Evolutionary conservation across 2,888 invertebrate species (phyloP).

Genomic region (Patella pellucida): DNA sequence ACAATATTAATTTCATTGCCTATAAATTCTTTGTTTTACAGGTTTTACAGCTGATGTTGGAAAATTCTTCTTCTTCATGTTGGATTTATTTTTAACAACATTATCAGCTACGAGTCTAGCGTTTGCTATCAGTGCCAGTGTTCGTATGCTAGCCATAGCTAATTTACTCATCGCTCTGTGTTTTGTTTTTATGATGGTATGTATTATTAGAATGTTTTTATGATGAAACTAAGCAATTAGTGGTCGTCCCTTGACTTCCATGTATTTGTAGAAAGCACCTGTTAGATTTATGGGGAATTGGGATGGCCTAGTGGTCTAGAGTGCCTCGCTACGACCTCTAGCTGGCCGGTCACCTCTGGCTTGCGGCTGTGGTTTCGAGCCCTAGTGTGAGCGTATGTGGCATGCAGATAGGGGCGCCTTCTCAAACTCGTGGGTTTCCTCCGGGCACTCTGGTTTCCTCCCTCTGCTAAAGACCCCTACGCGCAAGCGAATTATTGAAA

Average conservation of each 20-base stretch:
- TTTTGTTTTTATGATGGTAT: slow-evolving; percentile 71
- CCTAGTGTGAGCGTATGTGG: no score
- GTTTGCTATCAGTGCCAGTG: slow-evolving; percentile 64
- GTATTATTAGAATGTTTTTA: slow-evolving; percentile 21
- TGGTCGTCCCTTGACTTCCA: neutral
- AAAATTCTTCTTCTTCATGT: slow-evolving; percentile 63
- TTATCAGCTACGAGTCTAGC: slow-evolving; percentile 66
- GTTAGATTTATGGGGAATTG: neutral
- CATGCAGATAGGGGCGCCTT: no score
- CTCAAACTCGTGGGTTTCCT: no score
- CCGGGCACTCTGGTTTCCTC: no score
- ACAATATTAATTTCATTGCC: neutral
- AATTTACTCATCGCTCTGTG: slow-evolving; percentile 64
- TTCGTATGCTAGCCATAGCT: slow-evolving; percentile 65
- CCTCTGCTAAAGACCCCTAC: no score
- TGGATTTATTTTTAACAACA: slow-evolving; percentile 64
- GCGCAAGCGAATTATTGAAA: no score
- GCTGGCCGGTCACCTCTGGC: no score
- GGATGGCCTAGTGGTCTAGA: no score
- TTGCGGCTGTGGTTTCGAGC: no score
- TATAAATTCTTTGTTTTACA: slow-evolving; percentile 34
- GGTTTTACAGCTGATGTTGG: slow-evolving; percentile 53
- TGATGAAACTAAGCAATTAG: no score
- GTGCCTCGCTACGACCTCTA: no score
- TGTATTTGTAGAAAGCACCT: neutral